These are phyloP conservation scores for Galerucella nymphaeae DNA, from an alignment of 2,888 invertebrate genomes.

Conservation along the genomic window DNA sequence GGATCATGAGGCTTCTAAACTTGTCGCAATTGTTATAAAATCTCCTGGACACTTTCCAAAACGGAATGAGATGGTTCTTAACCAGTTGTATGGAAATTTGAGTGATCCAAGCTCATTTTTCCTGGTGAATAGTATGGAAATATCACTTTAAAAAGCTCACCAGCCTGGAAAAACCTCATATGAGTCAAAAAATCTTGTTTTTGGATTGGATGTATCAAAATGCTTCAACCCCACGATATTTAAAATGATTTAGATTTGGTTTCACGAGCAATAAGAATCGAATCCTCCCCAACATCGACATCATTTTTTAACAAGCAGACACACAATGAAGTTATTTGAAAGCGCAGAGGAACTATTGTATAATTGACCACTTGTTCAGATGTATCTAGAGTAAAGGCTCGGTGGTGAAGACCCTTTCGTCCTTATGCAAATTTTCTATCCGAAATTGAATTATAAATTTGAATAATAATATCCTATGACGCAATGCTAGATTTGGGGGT, in stretches of 20 bases:
- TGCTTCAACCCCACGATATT: not conserved
- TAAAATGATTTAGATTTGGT: not conserved
- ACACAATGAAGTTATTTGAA: constrained; percentile 47
- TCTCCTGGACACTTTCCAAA: too few relatives aligned
- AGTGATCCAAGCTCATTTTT: too few relatives aligned
- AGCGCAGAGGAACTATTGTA: constrained; percentile 49
- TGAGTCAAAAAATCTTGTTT: too few relatives aligned
- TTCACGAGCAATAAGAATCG: constrained; percentile 21
- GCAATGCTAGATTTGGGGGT: constrained; percentile 63
- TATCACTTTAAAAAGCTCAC: too few relatives aligned
- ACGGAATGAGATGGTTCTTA: too few relatives aligned
- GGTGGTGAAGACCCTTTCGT: constrained; percentile 57
- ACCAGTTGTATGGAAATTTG: too few relatives aligned
- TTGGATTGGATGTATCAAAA: not conserved
- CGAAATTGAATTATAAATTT: constrained; percentile 67
- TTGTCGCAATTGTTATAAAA: too few relatives aligned
- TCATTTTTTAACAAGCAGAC: constrained; percentile 36
- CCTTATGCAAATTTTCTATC: constrained; percentile 66
- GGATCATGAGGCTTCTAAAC: too few relatives aligned
- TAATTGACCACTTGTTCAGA: constrained; percentile 60
- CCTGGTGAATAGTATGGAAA: too few relatives aligned
- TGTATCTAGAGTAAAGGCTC: constrained; percentile 48
- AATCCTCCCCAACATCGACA: constrained; percentile 19
- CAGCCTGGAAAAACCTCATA: too few relatives aligned
- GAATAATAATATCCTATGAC: constrained; percentile 65